Evolutionary conservation across 2,113 vertebrate genomes (phyloP), one percentile per base, ranked within the genome.

Genomic region (Psittacula cyanocephala): DNA sequence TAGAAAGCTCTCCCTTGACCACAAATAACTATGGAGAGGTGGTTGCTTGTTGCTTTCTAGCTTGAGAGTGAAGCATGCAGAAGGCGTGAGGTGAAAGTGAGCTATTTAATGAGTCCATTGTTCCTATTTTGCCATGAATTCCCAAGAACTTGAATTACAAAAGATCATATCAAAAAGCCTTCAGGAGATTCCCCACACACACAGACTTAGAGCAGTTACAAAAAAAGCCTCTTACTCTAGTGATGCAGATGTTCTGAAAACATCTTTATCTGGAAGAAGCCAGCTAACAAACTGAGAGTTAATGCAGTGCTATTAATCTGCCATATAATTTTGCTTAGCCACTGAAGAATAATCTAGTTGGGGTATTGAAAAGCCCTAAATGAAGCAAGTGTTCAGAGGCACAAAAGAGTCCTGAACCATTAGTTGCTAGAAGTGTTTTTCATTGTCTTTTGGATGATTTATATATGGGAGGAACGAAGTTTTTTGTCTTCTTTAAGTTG

Each of bases 131-230:
- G 76, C 50, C 91, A 46, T 57, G 81, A 77, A 94, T 87, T 91
- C 93, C 88, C 52, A 69, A 86, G 83, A 67, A 95, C 37, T 76
- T 84, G 53, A 90, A 65, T 92, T 81, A 76, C 71, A 74, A 92
- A 92, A 94, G 92, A 35, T 76, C 43, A 53, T n/a, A 86, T 89
- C 92, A 86, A 81, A 94, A 92, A 95, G 62, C 62, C 65, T 96
- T 92, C 93, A 75, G 91, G 64, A 96, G 55, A 33, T 55, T 25
- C 17, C 25, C 8, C 28, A 15, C 57, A n/a, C 33, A 15, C 18
- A 13, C 53, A 3, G 28, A 12, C 53, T 18, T n/a, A 24, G 8
- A 75, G 80, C 62, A 88, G 74, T 93, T 95, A 77, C 70, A 86
- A 83, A 94, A 93, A 86, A 84, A 95, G 43, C 43, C n/a, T 95